Evolutionary conservation across 2,113 vertebrate genomes (phyloP).

Genomic region (Lipotes vexillifer): DNA sequence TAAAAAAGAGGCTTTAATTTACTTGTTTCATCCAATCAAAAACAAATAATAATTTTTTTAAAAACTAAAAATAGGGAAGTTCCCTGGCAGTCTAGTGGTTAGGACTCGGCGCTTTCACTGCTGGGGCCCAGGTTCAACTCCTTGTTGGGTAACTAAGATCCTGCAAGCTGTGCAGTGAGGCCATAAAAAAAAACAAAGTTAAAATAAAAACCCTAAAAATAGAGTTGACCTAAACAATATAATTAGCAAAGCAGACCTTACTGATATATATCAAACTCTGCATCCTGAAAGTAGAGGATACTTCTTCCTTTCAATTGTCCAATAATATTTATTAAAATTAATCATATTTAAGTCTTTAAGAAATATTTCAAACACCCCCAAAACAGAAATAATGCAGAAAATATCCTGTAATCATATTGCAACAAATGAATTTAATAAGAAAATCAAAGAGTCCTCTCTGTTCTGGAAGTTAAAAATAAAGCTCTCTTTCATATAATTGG

Average conservation of each 20-base stretch:
- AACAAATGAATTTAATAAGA: background rate
- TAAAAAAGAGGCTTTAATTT: background rate
- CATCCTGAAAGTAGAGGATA: background rate
- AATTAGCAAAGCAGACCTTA: background rate
- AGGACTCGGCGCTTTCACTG: no score
- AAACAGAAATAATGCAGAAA: background rate
- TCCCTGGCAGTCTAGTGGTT: no score
- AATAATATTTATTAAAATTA: background rate
- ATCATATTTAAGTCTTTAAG: background rate
- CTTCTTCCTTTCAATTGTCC: background rate
- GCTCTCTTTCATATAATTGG: background rate
- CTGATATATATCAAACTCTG: background rate
- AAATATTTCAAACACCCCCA: background rate
- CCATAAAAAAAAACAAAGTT: no score
- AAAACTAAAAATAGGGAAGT: background rate
- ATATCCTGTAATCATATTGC: background rate
- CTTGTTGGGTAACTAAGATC: no score
- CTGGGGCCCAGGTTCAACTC: no score
- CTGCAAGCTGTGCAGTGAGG: no score
- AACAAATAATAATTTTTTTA: background rate
- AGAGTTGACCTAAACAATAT: background rate
- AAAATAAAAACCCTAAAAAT: background rate
- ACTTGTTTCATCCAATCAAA: background rate
- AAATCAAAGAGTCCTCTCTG: background rate
- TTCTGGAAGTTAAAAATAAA: background rate